Evolutionary conservation across 1,140 invertebrate species (phyloP), one percentile per base, ranked within the genome.

Genomic region (Neodiprion pinetum): DNA sequence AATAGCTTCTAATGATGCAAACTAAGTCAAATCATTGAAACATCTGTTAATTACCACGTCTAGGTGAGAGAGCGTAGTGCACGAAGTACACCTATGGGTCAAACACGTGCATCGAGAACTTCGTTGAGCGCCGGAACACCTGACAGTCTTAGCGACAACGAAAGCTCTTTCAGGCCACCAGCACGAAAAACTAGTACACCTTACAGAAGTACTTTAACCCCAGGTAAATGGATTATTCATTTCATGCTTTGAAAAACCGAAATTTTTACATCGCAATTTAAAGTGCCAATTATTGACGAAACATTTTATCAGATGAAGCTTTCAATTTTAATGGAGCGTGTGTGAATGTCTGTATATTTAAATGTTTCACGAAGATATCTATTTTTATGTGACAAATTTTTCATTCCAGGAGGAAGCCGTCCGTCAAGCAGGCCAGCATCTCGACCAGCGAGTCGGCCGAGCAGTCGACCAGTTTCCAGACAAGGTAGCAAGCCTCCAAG

Each of bases 31-130:
- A 12, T 14, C 9, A 17, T 61, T 61, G 5, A 61, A 61, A 61
- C 53, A 21, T 14, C 53, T 17, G 53, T 17, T 61, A 14, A 14
- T 76, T 80, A 70, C 72, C 71, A 77, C 77, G 76, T 85, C 71
- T 90, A 98, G 96, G 95, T 98, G 48, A 93, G 96, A 81, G 96
- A 97, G 88, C 91, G 95, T 76, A 97, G 95, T 68, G 92, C 91
- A 70, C 92, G 95, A 80, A 96, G 95, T 72, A 93, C 96, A 74
- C 95, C 96, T 50, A 96, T 96, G 95, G 92, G 92, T 61, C 85
- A 90, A 53, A 91, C 91, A 74, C 87, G 92, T 85, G 90, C 91
- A 76, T 92, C 91, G 71, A 90, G 93, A 80, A 93, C 94, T 48
- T 94, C 94, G 40, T 87, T 95, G 50, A 95, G 94, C 75, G 94